These are phyloP conservation scores for Meiosimyza decipiens DNA, from an alignment of 2,888 invertebrate species.

Conservation along the genomic window DNA sequence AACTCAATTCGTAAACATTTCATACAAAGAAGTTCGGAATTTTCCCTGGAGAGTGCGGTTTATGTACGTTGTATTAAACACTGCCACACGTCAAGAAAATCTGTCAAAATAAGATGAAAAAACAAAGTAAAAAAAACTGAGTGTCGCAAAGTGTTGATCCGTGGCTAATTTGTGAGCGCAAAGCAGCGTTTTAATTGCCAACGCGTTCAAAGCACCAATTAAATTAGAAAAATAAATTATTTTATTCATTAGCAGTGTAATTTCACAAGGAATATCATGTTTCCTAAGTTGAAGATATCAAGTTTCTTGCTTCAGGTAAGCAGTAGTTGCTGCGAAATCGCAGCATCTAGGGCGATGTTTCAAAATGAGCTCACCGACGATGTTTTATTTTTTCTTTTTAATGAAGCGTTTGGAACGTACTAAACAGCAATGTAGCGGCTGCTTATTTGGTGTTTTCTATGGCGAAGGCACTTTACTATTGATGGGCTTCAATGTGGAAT, in stretches of 20 bases:
- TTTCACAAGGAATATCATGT: constrained; percentile 67
- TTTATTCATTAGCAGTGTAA: neutral
- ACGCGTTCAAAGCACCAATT: constrained; percentile 12
- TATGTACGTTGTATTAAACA: too few relatives aligned
- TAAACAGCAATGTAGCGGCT: constrained; percentile 74
- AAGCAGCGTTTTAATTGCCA: constrained; percentile 3
- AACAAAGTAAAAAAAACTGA: too few relatives aligned
- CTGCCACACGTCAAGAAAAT: too few relatives aligned
- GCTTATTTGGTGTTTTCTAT: constrained; percentile 80
- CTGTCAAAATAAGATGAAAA: too few relatives aligned
- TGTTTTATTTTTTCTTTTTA: neutral
- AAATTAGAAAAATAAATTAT: neutral
- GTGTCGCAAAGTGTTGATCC: too few relatives aligned
- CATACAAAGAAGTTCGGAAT: too few relatives aligned
- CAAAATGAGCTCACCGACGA: neutral
- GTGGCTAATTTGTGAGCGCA: too few relatives aligned
- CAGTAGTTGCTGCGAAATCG: constrained; percentile 39
- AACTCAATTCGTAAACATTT: too few relatives aligned
- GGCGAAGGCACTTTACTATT: constrained; percentile 78
- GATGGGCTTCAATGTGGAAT: constrained; percentile 76
- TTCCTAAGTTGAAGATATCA: constrained; percentile 80
- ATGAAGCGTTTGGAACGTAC: constrained; percentile 75
- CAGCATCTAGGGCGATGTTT: constrained; percentile 27
- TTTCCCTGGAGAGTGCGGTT: too few relatives aligned
- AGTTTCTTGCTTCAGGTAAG: constrained; percentile 78